Percentiles rank a stretch among this genome's conserved stretches.
phyloP scores from a whole-genome alignment of 2,113 vertebrate genomes.

The Misgurnus mizolepis region DNA sequence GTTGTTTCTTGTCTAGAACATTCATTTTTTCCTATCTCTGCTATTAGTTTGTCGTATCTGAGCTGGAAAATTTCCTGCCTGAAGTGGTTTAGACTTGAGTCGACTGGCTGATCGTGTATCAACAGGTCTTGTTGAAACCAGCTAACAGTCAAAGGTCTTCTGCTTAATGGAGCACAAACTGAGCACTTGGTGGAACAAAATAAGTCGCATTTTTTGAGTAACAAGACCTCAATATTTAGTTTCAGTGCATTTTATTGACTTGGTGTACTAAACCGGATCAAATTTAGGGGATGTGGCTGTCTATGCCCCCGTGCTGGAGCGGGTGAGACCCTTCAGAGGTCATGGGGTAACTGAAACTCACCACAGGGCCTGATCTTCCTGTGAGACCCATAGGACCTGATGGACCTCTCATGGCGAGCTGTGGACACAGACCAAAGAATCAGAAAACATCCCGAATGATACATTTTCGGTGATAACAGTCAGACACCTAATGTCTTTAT shows the following conservation, averaged over 20 bases:
- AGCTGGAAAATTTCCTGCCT: slow-evolving; percentile 27
- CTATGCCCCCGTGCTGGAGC: not conserved
- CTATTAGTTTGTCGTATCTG: slow-evolving; percentile 32
- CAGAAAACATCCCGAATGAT: not conserved
- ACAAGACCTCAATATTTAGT: no score
- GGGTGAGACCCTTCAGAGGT: not conserved
- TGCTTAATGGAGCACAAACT: no score
- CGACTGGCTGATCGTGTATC: slow-evolving; percentile 65
- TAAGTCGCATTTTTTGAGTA: no score
- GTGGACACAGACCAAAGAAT: slow-evolving; percentile 49
- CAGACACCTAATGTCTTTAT: not conserved
- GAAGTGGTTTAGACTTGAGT: slow-evolving; percentile 41
- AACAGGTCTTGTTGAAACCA: slow-evolving; percentile 57
- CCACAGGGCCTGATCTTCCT: slow-evolving; percentile 96
- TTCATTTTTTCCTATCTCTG: not conserved
- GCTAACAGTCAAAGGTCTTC: not conserved
- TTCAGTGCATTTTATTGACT: not conserved
- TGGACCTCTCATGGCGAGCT: slow-evolving; percentile 96
- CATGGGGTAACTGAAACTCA: slow-evolving; percentile 70
- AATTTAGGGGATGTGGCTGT: not conserved
- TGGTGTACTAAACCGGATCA: not conserved
- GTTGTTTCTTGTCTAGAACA: slow-evolving; percentile 9
- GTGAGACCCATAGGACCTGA: slow-evolving; percentile 97
- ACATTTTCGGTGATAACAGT: not conserved
- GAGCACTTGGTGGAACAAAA: no score